A percentile compares a stretch with the other conserved stretches of the same genome.
Conservation (phyloP, 2,888 invertebrate genomes). For the Scaptomyza cyrtandrae region DNA sequence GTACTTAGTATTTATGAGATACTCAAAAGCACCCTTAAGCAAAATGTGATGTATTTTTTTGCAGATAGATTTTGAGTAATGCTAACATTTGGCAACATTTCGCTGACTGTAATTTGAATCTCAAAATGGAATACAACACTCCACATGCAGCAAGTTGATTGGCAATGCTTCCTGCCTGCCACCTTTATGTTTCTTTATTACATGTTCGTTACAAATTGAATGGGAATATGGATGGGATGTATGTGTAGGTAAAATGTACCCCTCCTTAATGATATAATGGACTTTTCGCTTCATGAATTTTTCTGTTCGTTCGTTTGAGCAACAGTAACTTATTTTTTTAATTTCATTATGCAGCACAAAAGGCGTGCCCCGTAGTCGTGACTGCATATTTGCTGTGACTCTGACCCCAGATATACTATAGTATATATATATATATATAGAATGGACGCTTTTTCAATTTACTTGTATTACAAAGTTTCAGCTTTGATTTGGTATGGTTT, state of each 20-base stretch:
- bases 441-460: constrained; percentile 61
- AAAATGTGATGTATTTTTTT: neutral
- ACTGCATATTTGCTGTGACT: constrained; percentile 24
- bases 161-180: constrained; percentile 57
- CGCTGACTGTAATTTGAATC: constrained; percentile 75
- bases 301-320: constrained; percentile 50
- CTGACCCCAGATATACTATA: neutral
- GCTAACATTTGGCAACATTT: constrained; percentile 58
- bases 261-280: constrained; percentile 81
- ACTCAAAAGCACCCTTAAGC: constrained; percentile 40
- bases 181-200: constrained; percentile 16
- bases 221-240: constrained; percentile 22
- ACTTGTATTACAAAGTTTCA: constrained; percentile 65
- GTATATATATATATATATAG: neutral
- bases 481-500: constrained; percentile 1
- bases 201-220: constrained; percentile 34
- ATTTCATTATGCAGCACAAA: constrained; percentile 83
- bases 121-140: constrained; percentile 55
- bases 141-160: constrained; percentile 27
- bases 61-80: constrained; percentile 44
- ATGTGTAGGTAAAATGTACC: no score
- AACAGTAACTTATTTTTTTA: constrained; percentile 83
- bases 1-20: constrained; percentile 11
- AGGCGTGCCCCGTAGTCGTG: constrained; percentile 56
- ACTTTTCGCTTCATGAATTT: constrained; percentile 66